A percentile compares a stretch with the other conserved stretches of the same genome.
Conservation (phyloP, 2,797 vertebrate genomes). For the Parambassis ranga region DNA sequence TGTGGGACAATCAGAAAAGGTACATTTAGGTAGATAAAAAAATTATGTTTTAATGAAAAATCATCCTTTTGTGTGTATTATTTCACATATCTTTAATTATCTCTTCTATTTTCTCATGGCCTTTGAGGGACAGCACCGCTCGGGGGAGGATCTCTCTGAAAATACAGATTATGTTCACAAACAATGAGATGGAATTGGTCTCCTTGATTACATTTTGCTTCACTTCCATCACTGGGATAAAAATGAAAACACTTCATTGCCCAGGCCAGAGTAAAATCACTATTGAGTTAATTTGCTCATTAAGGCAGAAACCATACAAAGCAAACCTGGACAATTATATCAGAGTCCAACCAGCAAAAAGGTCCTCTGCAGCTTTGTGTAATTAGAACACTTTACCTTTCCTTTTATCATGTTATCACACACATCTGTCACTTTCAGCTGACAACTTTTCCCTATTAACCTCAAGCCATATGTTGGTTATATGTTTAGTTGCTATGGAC, state of each 20-base stretch:
- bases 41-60: no score
- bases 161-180: slow-evolving; percentile 51
- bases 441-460: neutral
- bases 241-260: slow-evolving; percentile 55
- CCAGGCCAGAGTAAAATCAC: slow-evolving; percentile 48
- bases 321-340: slow-evolving; percentile 60
- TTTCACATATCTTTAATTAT: slow-evolving; percentile 58
- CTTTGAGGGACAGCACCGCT: slow-evolving; percentile 28
- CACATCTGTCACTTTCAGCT: slow-evolving; percentile 3
- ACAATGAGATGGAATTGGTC: slow-evolving; percentile 46
- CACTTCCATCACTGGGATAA: slow-evolving; percentile 21
- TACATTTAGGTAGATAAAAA: slow-evolving; percentile 31
- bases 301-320: slow-evolving; percentile 63
- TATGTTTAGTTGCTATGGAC: no score
- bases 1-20: slow-evolving; percentile 17
- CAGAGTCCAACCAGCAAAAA: slow-evolving; percentile 44
- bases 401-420: slow-evolving; percentile 19
- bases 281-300: slow-evolving; percentile 68
- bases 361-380: no score
- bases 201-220: slow-evolving; percentile 60
- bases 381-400: slow-evolving; percentile 52
- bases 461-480: no score
- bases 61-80: slow-evolving; percentile 35
- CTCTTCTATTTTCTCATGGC: slow-evolving; percentile 39
- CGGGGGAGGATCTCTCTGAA: slow-evolving; percentile 26